Evolutionary conservation across 2,113 vertebrate species (phyloP).

Genomic region (Trichomycterus rosablanca): DNA sequence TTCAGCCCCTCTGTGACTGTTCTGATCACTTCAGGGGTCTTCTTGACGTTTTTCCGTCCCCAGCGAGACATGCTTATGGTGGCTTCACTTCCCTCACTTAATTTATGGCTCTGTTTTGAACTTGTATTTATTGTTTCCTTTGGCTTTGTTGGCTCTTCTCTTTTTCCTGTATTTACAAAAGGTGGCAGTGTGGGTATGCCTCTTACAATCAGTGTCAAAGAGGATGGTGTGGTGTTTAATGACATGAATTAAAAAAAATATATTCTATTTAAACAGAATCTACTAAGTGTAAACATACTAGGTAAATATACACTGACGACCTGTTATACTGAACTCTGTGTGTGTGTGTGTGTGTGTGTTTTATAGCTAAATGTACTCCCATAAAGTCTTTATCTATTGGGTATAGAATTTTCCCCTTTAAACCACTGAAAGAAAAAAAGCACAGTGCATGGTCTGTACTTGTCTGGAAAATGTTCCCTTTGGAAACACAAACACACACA

Average conservation of each 20-base stretch:
- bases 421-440: constrained; percentile 41
- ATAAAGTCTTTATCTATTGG: constrained; percentile 4
- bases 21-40: constrained; percentile 79
- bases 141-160: constrained; percentile 49
- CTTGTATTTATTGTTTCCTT: constrained; percentile 47
- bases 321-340: too few relatives aligned
- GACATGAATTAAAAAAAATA: too few relatives aligned
- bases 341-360: too few relatives aligned
- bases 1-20: constrained; percentile 85
- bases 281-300: too few relatives aligned
- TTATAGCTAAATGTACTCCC: too few relatives aligned
- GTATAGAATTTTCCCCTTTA: constrained; percentile 33
- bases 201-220: constrained; percentile 1
- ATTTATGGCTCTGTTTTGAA: constrained; percentile 32
- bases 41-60: constrained; percentile 74
- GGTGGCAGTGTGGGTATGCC: constrained; percentile 43
- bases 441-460: constrained; percentile 52
- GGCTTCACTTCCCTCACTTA: constrained; percentile 25
- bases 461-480: constrained; percentile 57
- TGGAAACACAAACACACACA: constrained; percentile 49
- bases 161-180: constrained; percentile 60
- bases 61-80: constrained; percentile 79
- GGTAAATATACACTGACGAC: too few relatives aligned
- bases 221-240: too few relatives aligned
- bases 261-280: too few relatives aligned